These are phyloP conservation scores for Platycheirus albimanus DNA, from an alignment of 2,888 invertebrate species.

Conservation along the genomic window DNA sequence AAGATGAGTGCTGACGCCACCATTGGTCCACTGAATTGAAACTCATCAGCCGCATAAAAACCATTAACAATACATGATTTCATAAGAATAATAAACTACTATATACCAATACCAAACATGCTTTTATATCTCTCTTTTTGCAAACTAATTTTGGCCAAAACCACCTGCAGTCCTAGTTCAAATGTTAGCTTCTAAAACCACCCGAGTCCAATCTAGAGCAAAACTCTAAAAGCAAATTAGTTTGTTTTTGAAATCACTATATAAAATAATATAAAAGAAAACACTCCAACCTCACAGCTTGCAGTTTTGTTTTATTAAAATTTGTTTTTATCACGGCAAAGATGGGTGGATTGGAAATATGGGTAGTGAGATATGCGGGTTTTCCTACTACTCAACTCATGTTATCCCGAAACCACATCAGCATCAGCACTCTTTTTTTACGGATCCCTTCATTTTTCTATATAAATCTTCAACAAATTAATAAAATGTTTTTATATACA, in stretches of 20 bases:
- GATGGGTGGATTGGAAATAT: background rate
- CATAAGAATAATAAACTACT: no score
- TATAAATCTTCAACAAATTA: slow-evolving; percentile 61
- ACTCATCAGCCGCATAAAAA: no score
- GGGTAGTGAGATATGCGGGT: slow-evolving; percentile 4
- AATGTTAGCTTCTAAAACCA: slow-evolving; percentile 12
- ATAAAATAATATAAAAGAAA: background rate
- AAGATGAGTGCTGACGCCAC: no score
- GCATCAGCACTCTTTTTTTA: slow-evolving; percentile 42
- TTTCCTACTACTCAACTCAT: slow-evolving; percentile 21
- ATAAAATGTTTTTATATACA: slow-evolving; percentile 64
- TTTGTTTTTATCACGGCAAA: slow-evolving; percentile 9
- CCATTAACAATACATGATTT: no score
- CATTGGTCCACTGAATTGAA: no score
- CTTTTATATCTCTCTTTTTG: no score
- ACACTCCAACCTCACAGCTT: slow-evolving; percentile 34
- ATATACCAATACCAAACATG: no score
- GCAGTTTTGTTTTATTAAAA: slow-evolving; percentile 58
- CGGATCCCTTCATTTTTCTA: slow-evolving; percentile 49
- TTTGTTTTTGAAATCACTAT: slow-evolving; percentile 6
- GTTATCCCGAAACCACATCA: slow-evolving; percentile 44
- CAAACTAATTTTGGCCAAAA: background rate
- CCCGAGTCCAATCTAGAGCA: slow-evolving; percentile 25
- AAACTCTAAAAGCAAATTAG: slow-evolving; percentile 42
- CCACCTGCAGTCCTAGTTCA: background rate